Conservation (phyloP, 2,797 vertebrate genomes). For the Pangasius larnaudii region DNA sequence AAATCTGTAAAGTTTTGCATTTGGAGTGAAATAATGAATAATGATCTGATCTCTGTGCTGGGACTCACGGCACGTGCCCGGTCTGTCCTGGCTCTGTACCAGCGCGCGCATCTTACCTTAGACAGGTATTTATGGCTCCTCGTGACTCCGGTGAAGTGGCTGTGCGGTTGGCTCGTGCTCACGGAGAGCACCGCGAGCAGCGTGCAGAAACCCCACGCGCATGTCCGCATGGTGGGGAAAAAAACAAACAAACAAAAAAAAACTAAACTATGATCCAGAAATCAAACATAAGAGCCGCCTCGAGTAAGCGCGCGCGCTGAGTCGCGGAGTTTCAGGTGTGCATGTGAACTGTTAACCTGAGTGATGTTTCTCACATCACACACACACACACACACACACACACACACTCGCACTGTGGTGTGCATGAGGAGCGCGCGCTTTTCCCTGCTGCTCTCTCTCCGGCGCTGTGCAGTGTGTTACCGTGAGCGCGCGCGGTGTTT, state of each 20-base stretch:
- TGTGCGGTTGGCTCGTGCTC: background rate
- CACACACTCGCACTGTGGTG: background rate
- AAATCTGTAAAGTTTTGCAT: background rate
- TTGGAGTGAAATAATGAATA: background rate
- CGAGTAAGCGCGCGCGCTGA: background rate
- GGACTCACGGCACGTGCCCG: background rate
- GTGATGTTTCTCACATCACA: background rate
- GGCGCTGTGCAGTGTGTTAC: background rate
- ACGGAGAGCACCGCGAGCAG: slow-evolving; percentile 7
- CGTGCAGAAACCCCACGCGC: slow-evolving; percentile 2
- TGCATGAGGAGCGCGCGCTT: background rate
- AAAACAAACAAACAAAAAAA: too few relatives aligned
- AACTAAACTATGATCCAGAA: background rate
- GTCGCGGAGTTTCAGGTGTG: background rate
- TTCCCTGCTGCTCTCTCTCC: background rate
- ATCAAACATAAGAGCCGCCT: background rate
- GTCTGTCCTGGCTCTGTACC: background rate
- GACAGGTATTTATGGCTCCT: background rate
- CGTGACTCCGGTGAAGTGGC: background rate
- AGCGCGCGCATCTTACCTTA: background rate
- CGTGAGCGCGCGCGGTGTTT: background rate
- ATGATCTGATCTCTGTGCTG: background rate
- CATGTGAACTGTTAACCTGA: background rate
- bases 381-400: background rate
- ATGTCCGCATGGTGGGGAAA: background rate